Percentiles rank a stretch among this genome's conserved stretches.
Evolutionary conservation across 2,113 vertebrate genomes (phyloP).

Genomic region (Malaclemys terrapin): DNA sequence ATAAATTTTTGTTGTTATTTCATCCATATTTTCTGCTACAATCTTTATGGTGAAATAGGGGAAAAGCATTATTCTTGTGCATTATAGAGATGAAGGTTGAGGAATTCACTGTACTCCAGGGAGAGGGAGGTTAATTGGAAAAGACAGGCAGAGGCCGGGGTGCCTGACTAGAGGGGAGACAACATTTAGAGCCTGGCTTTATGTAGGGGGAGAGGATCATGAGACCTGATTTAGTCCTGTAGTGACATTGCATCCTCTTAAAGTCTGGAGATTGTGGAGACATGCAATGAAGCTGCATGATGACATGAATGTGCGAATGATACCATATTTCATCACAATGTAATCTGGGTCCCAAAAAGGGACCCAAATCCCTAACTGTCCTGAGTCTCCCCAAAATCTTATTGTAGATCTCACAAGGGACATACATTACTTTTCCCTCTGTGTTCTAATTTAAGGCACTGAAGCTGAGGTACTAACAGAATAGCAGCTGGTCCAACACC

Average conservation of each 20-base stretch:
- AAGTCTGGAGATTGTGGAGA: neutral
- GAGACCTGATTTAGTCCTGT: neutral
- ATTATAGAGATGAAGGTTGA: neutral
- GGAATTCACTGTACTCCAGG: neutral
- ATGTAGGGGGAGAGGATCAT: neutral
- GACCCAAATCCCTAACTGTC: neutral
- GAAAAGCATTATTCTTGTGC: neutral
- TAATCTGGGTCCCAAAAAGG: neutral
- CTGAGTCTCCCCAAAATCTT: neutral
- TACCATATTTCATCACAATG: neutral
- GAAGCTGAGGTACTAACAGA: neutral
- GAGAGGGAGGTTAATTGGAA: neutral
- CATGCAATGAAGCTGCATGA: neutral
- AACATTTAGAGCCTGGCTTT: neutral
- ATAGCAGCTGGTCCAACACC: neutral
- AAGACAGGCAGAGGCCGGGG: neutral
- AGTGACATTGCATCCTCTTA: neutral
- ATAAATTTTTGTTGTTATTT: neutral
- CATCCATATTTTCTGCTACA: neutral
- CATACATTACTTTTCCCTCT: neutral
- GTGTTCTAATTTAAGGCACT: neutral
- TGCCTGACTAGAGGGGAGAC: neutral
- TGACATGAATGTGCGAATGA: neutral
- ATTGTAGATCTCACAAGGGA: neutral
- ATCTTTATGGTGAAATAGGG: neutral